A percentile compares a stretch with the other conserved stretches of the same genome.
phyloP scores from a whole-genome alignment of 2,888 invertebrate genomes.

The Diogma glabrata region DNA sequence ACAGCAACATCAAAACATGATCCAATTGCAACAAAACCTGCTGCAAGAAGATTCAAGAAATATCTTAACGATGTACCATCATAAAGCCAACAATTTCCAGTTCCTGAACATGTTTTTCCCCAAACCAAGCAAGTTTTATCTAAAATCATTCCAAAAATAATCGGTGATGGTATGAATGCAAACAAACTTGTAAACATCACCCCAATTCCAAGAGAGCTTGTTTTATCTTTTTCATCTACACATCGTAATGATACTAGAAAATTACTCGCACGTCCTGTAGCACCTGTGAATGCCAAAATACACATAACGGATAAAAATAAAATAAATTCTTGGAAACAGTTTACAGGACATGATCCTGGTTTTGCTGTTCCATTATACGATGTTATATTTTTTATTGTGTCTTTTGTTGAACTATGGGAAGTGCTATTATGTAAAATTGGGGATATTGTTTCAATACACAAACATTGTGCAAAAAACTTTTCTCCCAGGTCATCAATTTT shows the following conservation, averaged over 20 bases:
- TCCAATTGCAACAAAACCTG: conserved; percentile 50
- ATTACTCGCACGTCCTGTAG: conserved; percentile 50
- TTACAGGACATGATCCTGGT: conserved; percentile 44
- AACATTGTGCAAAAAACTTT: conserved; percentile 13
- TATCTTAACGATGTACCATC: conserved; percentile 51
- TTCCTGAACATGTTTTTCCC: conserved; percentile 58
- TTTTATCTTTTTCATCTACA: conserved; percentile 60
- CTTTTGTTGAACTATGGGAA: too few species aligned
- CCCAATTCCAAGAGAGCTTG: conserved; percentile 58
- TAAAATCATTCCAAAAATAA: conserved; percentile 61
- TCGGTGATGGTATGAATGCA: conserved; percentile 65
- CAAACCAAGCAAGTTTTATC: conserved; percentile 53
- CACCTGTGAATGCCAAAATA: conserved; percentile 44
- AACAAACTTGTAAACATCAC: conserved; percentile 56
- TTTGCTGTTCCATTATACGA: conserved; percentile 40
- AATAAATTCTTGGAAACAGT: conserved; percentile 45
- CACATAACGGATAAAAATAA: conserved; percentile 44
- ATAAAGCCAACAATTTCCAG: conserved; percentile 65
- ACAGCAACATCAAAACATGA: conserved; percentile 53
- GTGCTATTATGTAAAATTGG: too few species aligned
- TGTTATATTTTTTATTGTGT: too few species aligned
- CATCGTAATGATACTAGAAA: conserved; percentile 51
- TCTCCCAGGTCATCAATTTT: background rate
- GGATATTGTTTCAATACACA: conserved; percentile 9
- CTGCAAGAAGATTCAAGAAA: conserved; percentile 51